Conservation (phyloP, 2,888 invertebrate genomes). For the Cyrtodaria siliqua region DNA sequence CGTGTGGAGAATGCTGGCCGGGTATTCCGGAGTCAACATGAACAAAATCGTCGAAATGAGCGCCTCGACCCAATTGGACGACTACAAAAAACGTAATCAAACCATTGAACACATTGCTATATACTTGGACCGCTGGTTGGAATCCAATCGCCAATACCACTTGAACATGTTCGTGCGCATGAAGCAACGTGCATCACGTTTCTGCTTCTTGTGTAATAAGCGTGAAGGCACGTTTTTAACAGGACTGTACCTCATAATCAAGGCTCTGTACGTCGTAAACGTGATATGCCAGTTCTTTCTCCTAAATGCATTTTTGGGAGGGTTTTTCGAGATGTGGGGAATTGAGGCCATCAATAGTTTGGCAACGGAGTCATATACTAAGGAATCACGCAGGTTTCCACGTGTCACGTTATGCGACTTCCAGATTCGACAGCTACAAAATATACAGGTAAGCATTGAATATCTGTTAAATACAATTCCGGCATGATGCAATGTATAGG, state of each 20-base stretch:
- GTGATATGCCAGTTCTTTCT: constrained; percentile 80
- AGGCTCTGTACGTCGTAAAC: constrained; percentile 77
- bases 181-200: constrained; percentile 73
- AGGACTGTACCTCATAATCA: constrained; percentile 79
- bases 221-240: constrained; percentile 80
- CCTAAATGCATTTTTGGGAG: constrained; percentile 79
- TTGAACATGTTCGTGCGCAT: constrained; percentile 76
- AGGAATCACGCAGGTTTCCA: constrained; percentile 78
- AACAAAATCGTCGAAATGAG: constrained; percentile 79
- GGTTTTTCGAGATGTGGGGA: constrained; percentile 79
- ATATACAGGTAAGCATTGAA: constrained; percentile 63
- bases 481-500: constrained; percentile 79
- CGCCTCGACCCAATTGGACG: constrained; percentile 73
- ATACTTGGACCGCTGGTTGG: constrained; percentile 81
- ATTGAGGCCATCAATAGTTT: constrained; percentile 75
- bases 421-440: constrained; percentile 80
- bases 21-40: constrained; percentile 79
- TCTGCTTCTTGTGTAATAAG: constrained; percentile 78
- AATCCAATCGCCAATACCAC: constrained; percentile 77
- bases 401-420: constrained; percentile 80
- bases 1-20: constrained; percentile 86
- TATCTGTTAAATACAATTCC: constrained; percentile 23
- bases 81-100: constrained; percentile 73
- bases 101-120: constrained; percentile 75
- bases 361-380: constrained; percentile 70